Percentiles rank a stretch among this genome's conserved stretches.
Evolutionary conservation across 2,113 vertebrate species (phyloP).

Genomic region (Bombycilla garrulus): DNA sequence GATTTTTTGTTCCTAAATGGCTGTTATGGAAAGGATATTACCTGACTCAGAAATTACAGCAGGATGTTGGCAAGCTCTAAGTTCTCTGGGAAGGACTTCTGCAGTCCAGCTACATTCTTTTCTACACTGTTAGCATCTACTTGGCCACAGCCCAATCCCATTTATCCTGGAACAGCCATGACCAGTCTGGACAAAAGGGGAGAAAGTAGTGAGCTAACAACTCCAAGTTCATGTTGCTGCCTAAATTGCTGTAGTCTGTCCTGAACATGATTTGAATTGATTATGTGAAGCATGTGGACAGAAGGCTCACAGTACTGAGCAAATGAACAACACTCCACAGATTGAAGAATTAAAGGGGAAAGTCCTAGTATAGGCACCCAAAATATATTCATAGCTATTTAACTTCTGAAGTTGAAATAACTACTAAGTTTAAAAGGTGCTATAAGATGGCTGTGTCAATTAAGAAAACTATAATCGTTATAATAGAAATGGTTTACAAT

Average conservation of each 20-base stretch:
- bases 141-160: not conserved
- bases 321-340: not conserved
- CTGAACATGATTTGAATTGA: not conserved
- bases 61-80: not conserved
- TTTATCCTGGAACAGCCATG: not conserved
- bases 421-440: not conserved
- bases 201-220: not conserved
- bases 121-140: not conserved
- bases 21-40: not conserved
- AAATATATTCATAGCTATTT: not conserved
- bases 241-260: not conserved
- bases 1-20: not conserved
- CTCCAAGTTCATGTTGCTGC: not conserved
- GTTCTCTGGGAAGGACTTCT: not conserved
- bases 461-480: not conserved
- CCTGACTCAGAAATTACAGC: conserved; percentile 14
- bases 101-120: not conserved
- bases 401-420: not conserved
- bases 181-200: not conserved
- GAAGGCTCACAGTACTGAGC: not conserved
- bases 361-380: not conserved
- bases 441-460: not conserved
- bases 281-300: not conserved
- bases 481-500: not conserved
- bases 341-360: not conserved